Percentiles rank a stretch among this genome's conserved stretches.
phyloP scores from a whole-genome alignment of 2,797 vertebrate species.

The Megaceryle alcyon region DNA sequence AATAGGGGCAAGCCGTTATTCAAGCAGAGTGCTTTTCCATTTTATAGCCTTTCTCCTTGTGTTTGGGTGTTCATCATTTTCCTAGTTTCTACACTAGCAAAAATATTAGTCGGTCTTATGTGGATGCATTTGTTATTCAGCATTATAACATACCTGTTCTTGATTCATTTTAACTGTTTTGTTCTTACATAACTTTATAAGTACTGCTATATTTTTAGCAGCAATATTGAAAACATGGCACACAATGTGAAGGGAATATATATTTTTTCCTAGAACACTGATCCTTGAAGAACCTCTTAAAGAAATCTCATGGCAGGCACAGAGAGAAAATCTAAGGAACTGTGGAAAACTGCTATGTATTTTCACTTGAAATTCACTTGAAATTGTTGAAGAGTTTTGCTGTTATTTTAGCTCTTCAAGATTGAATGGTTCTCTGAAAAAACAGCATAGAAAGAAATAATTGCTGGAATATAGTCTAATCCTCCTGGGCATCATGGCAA shows the following conservation, averaged over 20 bases:
- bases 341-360: background rate
- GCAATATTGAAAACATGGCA: background rate
- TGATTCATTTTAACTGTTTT: background rate
- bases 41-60: background rate
- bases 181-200: background rate
- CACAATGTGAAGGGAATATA: background rate
- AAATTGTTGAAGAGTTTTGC: background rate
- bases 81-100: background rate
- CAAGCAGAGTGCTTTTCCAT: conserved; percentile 9
- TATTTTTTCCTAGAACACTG: background rate
- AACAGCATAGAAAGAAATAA: background rate
- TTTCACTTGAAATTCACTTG: background rate
- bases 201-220: background rate
- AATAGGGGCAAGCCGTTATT: conserved; percentile 52
- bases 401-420: background rate
- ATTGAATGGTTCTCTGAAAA: background rate
- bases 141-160: background rate
- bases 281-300: background rate
- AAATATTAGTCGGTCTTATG: background rate
- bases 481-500: background rate
- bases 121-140: background rate
- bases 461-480: background rate
- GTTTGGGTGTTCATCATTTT: background rate
- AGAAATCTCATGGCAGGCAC: background rate
- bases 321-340: background rate